Conservation (phyloP, 2,113 vertebrate genomes). For the Poeciliopsis retropinna region DNA sequence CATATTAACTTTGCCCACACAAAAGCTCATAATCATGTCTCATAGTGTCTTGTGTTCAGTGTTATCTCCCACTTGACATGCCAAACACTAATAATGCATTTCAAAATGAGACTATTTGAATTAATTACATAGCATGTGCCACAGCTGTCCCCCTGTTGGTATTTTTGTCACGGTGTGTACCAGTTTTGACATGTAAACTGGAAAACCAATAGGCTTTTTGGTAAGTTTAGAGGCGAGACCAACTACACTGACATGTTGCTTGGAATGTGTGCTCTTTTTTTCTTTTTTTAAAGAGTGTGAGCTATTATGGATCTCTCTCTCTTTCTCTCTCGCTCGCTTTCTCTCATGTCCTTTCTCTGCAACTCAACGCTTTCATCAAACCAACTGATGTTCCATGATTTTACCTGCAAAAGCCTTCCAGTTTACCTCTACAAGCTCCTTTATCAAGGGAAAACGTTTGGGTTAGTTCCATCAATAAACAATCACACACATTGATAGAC, state of each 20-base stretch:
- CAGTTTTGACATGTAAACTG: slow-evolving; percentile 54
- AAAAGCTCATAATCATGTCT: slow-evolving; percentile 72
- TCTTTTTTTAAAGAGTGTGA: not conserved
- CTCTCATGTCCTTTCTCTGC: slow-evolving; percentile 41
- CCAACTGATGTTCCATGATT: not conserved
- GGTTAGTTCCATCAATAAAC: slow-evolving; percentile 60
- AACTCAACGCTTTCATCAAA: slow-evolving; percentile 27
- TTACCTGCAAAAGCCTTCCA: slow-evolving; percentile 60
- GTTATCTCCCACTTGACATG: slow-evolving; percentile 64
- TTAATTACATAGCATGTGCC: slow-evolving; percentile 61
- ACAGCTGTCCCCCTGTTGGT: slow-evolving; percentile 43
- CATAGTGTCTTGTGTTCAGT: slow-evolving; percentile 52
- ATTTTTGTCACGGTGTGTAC: slow-evolving; percentile 52
- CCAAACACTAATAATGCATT: slow-evolving; percentile 71
- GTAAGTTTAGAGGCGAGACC: slow-evolving; percentile 25
- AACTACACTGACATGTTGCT: slow-evolving; percentile 22
- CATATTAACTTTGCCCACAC: slow-evolving; percentile 77
- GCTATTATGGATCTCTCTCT: slow-evolving; percentile 18
- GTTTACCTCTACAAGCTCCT: slow-evolving; percentile 65
- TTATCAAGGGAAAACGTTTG: slow-evolving; percentile 4
- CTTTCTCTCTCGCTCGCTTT: slow-evolving; percentile 30
- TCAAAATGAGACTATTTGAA: slow-evolving; percentile 69
- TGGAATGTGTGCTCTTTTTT: slow-evolving; percentile 35
- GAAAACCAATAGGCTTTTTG: slow-evolving; percentile 24
- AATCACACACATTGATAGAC: slow-evolving; percentile 71